Evolutionary conservation across 2,888 invertebrate genomes (phyloP), one percentile per base, ranked within the genome.

Genomic region (Gastrophysa polygoni): DNA sequence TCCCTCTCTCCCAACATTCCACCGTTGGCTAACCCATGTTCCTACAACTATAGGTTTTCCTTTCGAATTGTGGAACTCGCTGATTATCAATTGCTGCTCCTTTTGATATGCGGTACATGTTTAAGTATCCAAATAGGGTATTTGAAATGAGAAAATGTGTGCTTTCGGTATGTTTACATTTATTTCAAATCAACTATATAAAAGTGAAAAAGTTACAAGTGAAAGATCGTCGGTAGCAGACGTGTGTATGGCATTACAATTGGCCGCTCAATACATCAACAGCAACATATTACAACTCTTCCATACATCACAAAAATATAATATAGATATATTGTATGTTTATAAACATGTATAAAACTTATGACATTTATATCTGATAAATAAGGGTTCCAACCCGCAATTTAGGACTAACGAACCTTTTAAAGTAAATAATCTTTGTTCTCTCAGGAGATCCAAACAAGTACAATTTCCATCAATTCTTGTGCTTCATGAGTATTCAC

Each of bases 121-220:
- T n/a, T n/a, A n/a, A n/a, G n/a, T n/a, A n/a, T n/a, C n/a, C n/a
- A n/a, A n/a, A n/a, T n/a, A n/a, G n/a, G n/a, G n/a, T n/a, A n/a
- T n/a, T n/a, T n/a, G n/a, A n/a, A 71, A 68, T 66, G 66, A 69
- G 65, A 64, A 24, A 34, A 50, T 28, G 49, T 59, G 58, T 74
- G 66, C 76, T 75, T 78, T 78, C 78, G 78, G 79, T 76, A 80
- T 80, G 79, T 81, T 80, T 80, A 81, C 80, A 80, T 81, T 80
- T 80, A 81, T 80, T 81, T 77, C 72, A 77, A 78, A 75, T 78
- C 77, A 79, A 78, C 78, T 81, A 78, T 81, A 81, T 81, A 81
- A 81, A 81, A 81, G 81, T 81, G 80, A 78, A 81, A 81, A 81
- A 80, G 80, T 80, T 80, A 78, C 78, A 77, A 67, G 73, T 80